phyloP scores from a whole-genome alignment of 2,797 vertebrate genomes.

The Yasuhikotakia modesta region DNA sequence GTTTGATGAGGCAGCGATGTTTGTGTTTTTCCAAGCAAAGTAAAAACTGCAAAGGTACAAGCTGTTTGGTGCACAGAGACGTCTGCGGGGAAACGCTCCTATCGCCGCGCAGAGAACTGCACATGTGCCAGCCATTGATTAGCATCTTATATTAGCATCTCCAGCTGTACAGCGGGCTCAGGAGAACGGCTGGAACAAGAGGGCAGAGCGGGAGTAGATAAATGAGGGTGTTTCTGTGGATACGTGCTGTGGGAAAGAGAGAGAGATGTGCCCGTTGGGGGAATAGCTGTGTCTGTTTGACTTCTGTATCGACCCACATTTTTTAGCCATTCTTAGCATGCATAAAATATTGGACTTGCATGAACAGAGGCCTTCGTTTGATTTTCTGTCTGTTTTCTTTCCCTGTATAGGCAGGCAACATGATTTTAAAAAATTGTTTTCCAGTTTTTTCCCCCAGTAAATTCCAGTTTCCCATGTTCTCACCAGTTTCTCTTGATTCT shows the following conservation, averaged over 20 bases:
- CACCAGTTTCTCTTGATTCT: not conserved
- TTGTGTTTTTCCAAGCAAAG: not conserved
- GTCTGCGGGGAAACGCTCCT: conserved; percentile 16
- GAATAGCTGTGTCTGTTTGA: conserved; percentile 15
- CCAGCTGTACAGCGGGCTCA: conserved; percentile 13
- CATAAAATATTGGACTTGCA: not conserved
- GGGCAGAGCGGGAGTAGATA: conserved; percentile 2
- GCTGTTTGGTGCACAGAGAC: conserved; percentile 2
- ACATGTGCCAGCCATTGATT: conserved; percentile 48
- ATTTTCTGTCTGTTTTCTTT: not conserved
- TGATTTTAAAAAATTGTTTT: no score
- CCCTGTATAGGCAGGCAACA: not conserved
- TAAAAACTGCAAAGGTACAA: conserved; percentile 15
- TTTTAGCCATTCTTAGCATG: conserved; percentile 19
- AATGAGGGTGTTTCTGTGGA: conserved; percentile 32
- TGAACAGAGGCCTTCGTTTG: not conserved
- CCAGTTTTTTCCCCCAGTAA: not conserved
- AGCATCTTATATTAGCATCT: conserved; percentile 37
- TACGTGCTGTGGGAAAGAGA: conserved; percentile 29
- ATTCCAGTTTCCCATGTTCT: not conserved
- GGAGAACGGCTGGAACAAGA: conserved; percentile 1
- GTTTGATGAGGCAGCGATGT: not conserved
- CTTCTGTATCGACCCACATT: conserved; percentile 14
- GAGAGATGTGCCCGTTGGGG: conserved; percentile 6
- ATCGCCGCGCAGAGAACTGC: conserved; percentile 33